Conservation (phyloP, 2,113 vertebrate genomes). For the Thalassarche chlororhynchos region DNA sequence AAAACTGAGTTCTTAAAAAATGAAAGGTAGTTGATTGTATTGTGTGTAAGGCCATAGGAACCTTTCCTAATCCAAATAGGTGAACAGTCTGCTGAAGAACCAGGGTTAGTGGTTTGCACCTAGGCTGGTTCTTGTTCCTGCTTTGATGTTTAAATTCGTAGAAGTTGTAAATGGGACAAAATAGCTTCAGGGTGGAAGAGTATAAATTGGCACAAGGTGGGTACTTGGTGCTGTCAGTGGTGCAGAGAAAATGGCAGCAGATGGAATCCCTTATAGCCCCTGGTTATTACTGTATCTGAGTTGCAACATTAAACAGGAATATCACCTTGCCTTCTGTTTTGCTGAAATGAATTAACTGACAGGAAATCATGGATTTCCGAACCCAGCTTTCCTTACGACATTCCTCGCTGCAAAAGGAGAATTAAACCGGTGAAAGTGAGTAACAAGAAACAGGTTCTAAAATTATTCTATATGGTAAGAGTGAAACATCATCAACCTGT, state of each 20-base stretch:
- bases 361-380: slow-evolving; percentile 73
- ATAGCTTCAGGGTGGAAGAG: not conserved
- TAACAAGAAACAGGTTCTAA: slow-evolving; percentile 65
- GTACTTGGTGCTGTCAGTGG: not conserved
- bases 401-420: slow-evolving; percentile 42
- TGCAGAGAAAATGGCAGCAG: not conserved
- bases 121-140: not conserved
- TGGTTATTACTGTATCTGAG: not conserved
- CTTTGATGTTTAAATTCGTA: slow-evolving; percentile 6
- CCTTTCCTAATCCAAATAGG: not conserved
- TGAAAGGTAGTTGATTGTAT: fast-evolving
- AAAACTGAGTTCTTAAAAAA: fast-evolving
- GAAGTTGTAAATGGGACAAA: not conserved
- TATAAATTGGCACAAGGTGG: slow-evolving; percentile 28
- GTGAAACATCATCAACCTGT: not conserved
- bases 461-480: not conserved
- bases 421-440: not conserved
- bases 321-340: slow-evolving; percentile 58
- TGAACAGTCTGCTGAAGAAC: not conserved
- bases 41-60: fast-evolving
- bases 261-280: not conserved
- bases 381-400: slow-evolving; percentile 1
- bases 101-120: not conserved
- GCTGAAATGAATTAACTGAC: slow-evolving; percentile 66
- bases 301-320: not conserved